Evolutionary conservation across 1,140 invertebrate genomes (phyloP).

Genomic region (Chironomus striatipennis): DNA sequence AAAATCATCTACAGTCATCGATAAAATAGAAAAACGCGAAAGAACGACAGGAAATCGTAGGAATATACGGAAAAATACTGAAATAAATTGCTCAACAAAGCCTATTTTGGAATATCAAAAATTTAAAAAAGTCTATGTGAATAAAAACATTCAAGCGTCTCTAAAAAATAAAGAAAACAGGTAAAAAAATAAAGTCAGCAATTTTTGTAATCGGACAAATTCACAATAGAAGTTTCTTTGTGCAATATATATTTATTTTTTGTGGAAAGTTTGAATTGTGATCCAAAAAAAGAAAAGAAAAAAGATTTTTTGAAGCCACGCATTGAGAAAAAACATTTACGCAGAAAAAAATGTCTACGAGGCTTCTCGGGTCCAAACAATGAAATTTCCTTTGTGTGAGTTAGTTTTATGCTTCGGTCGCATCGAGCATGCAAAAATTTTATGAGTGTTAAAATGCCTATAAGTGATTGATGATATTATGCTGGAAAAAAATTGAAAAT

Average conservation of each 20-base stretch:
- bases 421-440: not conserved
- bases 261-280: not conserved
- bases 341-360: conserved; percentile 3
- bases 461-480: not conserved
- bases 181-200: not conserved
- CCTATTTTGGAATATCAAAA: not conserved
- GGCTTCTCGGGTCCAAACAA: not conserved
- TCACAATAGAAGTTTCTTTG: not conserved
- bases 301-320: not conserved
- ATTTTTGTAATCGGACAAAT: not conserved
- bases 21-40: too few relatives aligned
- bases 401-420: not conserved
- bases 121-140: too few relatives aligned
- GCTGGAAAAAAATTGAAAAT: not conserved
- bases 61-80: not conserved
- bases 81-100: conserved; percentile 9
- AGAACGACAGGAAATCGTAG: not conserved
- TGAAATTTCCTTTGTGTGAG: conserved; percentile 7
- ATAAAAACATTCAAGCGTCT: not conserved
- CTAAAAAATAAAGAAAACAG: not conserved
- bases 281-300: not conserved
- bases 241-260: not conserved
- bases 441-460: not conserved
- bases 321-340: not conserved
- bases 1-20: too few relatives aligned